These are phyloP conservation scores for Siniperca knerii DNA, from an alignment of 2,113 vertebrate species.

Conservation along the genomic window DNA sequence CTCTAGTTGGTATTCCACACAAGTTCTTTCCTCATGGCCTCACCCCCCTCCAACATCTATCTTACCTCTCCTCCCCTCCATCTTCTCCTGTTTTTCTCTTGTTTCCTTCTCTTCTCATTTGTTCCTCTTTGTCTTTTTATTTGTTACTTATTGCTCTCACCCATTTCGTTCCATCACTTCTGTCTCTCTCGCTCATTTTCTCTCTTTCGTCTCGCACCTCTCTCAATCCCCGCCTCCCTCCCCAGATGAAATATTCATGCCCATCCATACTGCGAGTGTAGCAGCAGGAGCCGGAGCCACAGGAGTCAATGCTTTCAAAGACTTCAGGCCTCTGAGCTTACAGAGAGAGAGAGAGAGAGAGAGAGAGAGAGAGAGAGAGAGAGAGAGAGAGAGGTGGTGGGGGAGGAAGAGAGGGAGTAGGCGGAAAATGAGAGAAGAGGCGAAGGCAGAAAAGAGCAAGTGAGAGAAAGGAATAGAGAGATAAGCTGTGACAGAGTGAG, in stretches of 20 bases:
- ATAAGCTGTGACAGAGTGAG: slow-evolving; percentile 27
- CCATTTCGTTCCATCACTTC: slow-evolving; percentile 26
- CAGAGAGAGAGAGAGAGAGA: slow-evolving; percentile 10
- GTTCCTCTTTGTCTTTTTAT: slow-evolving; percentile 29
- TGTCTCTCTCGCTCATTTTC: neutral
- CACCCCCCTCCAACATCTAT: slow-evolving; percentile 20
- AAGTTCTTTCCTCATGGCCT: slow-evolving; percentile 20
- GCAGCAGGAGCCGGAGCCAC: slow-evolving; percentile 62
- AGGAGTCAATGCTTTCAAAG: slow-evolving; percentile 73
- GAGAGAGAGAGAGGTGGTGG: slow-evolving; percentile 6
- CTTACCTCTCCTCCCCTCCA: neutral
- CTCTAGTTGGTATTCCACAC: slow-evolving; percentile 63
- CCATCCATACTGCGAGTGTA: slow-evolving; percentile 58
- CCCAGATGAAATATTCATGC: slow-evolving; percentile 78
- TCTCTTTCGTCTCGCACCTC: slow-evolving; percentile 10
- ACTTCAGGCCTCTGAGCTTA: slow-evolving; percentile 56
- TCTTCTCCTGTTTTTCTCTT: slow-evolving; percentile 2
- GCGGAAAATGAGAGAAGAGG: slow-evolving; percentile 11
- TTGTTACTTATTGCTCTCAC: slow-evolving; percentile 32
- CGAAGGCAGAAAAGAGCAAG: slow-evolving; percentile 29
- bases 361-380: too few relatives aligned
- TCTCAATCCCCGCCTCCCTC: slow-evolving; percentile 20
- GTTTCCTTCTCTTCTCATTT: slow-evolving; percentile 8
- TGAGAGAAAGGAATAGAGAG: slow-evolving; percentile 18
- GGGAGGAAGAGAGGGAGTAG: slow-evolving; percentile 18